Percentiles rank a stretch among this genome's conserved stretches.
These are phyloP conservation scores for Acanthochromis polyacanthus DNA, from an alignment of 2,113 vertebrate species.

Conservation along the genomic window DNA sequence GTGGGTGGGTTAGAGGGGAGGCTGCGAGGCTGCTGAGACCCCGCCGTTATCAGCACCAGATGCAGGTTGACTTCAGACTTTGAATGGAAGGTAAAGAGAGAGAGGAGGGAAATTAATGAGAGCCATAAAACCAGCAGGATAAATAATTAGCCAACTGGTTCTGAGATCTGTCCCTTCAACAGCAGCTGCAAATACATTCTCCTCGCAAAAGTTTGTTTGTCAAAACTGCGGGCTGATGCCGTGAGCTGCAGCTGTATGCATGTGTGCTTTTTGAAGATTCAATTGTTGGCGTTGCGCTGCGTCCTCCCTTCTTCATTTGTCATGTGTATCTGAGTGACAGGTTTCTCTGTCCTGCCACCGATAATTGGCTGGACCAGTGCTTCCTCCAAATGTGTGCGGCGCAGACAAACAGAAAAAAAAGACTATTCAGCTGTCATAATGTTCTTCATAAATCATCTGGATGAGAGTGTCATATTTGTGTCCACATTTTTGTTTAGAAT, in stretches of 20 bases:
- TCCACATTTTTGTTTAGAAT: constrained; percentile 68
- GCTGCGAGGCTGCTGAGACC: constrained; percentile 73
- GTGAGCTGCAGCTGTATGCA: constrained; percentile 3
- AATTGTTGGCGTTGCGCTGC: constrained; percentile 45
- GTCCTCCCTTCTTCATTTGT: constrained; percentile 56
- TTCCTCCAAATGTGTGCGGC: constrained; percentile 57
- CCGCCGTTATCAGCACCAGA: constrained; percentile 84
- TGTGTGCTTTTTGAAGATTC: constrained; percentile 42
- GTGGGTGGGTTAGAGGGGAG: constrained; percentile 72
- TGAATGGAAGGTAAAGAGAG: constrained; percentile 83
- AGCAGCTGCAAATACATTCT: constrained; percentile 70
- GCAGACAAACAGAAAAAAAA: constrained; percentile 49
- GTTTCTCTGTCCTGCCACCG: constrained; percentile 64
- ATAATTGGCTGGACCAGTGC: constrained; percentile 69
- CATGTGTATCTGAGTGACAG: constrained; percentile 62
- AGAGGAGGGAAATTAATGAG: constrained; percentile 85
- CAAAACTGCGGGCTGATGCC: constrained; percentile 54
- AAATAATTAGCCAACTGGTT: constrained; percentile 84
- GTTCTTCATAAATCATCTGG: constrained; percentile 74
- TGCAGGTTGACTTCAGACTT: constrained; percentile 85
- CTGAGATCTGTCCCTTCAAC: constrained; percentile 75
- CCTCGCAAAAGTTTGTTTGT: constrained; percentile 70
- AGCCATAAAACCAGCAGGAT: constrained; percentile 84
- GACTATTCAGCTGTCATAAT: constrained; percentile 62
- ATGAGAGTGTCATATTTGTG: constrained; percentile 68